A percentile compares a stretch with the other conserved stretches of the same genome.
phyloP scores from a whole-genome alignment of 2,113 vertebrate species.

The Urocolius indicus region DNA sequence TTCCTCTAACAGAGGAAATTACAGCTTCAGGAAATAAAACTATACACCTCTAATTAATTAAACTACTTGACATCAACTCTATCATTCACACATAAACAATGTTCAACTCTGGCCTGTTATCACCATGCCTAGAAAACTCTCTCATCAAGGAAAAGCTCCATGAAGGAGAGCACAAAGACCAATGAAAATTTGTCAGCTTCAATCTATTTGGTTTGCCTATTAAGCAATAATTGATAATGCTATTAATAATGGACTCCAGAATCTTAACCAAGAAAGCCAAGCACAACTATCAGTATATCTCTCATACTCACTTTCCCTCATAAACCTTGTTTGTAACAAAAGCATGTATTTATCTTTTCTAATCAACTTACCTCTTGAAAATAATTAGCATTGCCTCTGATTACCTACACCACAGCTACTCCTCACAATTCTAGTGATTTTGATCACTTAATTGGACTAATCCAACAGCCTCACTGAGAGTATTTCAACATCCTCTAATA shows the following conservation, averaged over 20 bases:
- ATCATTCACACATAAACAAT: constrained; percentile 23
- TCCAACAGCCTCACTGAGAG: background rate
- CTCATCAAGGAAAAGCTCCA: background rate
- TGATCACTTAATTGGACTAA: background rate
- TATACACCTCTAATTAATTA: constrained; percentile 38
- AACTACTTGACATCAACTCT: constrained; percentile 39
- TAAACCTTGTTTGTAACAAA: background rate
- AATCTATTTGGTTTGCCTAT: background rate
- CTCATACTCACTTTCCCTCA: background rate
- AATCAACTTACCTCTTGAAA: background rate
- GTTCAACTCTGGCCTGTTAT: background rate
- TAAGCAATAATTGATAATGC: background rate
- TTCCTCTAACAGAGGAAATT: constrained; percentile 34
- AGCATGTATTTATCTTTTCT: background rate
- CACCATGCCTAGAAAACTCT: background rate
- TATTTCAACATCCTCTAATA: background rate
- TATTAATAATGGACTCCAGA: background rate
- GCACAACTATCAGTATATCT: background rate
- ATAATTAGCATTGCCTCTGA: background rate
- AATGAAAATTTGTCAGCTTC: background rate
- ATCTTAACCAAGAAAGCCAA: background rate
- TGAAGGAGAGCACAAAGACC: background rate
- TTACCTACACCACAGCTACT: background rate
- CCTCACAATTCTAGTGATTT: background rate
- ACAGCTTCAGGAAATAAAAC: constrained; percentile 51